A percentile compares a stretch with the other conserved stretches of the same genome.
Evolutionary conservation across 1,140 invertebrate genomes (phyloP).

Genomic region (Samia ricini): DNA sequence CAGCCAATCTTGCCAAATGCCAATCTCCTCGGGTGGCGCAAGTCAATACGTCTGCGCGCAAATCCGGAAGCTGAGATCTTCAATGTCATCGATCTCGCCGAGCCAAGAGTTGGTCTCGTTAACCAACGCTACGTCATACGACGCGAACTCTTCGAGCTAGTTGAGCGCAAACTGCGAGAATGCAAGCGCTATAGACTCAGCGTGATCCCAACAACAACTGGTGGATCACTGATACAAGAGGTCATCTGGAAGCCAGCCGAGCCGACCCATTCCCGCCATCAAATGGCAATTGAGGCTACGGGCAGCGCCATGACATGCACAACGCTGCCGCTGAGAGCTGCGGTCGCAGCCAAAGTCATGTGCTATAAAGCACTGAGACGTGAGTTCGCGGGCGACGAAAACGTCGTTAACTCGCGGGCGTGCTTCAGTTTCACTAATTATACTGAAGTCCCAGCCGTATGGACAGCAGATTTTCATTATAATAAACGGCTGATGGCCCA

Average conservation of each 20-base stretch:
- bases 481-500: too few species aligned
- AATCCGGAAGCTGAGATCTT: not conserved
- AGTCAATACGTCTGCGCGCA: not conserved
- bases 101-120: not conserved
- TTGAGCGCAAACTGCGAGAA: not conserved
- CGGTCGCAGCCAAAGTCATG: conserved; percentile 1
- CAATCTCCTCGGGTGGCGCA: not conserved
- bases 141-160: not conserved
- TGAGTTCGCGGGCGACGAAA: too few species aligned
- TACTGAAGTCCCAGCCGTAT: not conserved
- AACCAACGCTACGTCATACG: not conserved
- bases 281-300: not conserved
- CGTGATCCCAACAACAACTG: not conserved
- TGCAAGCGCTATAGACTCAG: not conserved
- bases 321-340: not conserved
- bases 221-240: not conserved
- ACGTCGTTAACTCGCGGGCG: not conserved
- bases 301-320: not conserved
- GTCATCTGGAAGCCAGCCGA: not conserved
- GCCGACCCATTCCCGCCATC: not conserved
- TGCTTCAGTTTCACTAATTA: not conserved
- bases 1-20: not conserved
- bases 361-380: not conserved
- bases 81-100: not conserved
- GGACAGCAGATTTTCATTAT: too few species aligned